Evolutionary conservation across 2,797 vertebrate genomes (phyloP).

Genomic region (Hydrophis major): DNA sequence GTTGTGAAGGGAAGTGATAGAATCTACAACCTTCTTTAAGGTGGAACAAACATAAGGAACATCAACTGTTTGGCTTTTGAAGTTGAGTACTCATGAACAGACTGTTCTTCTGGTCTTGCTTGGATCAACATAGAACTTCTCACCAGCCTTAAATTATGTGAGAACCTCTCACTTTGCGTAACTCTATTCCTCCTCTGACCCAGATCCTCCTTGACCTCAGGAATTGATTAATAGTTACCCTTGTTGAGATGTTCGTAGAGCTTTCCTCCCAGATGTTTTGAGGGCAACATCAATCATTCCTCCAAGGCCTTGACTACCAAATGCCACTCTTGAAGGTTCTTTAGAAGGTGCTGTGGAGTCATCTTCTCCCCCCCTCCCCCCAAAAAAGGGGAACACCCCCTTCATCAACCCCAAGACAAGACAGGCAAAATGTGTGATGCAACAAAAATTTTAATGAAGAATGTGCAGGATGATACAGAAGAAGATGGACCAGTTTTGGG

Average conservation of each 20-base stretch:
- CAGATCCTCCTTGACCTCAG: neutral
- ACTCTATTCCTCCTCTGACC: neutral
- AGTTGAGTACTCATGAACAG: neutral
- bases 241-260: neutral
- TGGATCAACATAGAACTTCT: neutral
- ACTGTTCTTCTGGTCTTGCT: neutral
- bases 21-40: neutral
- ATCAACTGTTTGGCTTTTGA: neutral
- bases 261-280: neutral
- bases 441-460: constrained; percentile 4
- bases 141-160: neutral
- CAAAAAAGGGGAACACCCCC: neutral
- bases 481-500: neutral
- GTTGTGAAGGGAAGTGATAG: neutral
- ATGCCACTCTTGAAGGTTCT: neutral
- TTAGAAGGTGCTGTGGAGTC: neutral
- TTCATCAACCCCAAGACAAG: neutral
- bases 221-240: neutral
- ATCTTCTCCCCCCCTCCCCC: neutral
- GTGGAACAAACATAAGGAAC: neutral
- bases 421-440: neutral
- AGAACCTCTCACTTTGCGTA: neutral
- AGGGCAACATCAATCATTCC: neutral
- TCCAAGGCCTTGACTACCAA: neutral
- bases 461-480: neutral